Percentiles rank a stretch among this genome's conserved stretches.
Conservation (phyloP, 2,888 invertebrate species). For the Zelleria hepariella region DNA sequence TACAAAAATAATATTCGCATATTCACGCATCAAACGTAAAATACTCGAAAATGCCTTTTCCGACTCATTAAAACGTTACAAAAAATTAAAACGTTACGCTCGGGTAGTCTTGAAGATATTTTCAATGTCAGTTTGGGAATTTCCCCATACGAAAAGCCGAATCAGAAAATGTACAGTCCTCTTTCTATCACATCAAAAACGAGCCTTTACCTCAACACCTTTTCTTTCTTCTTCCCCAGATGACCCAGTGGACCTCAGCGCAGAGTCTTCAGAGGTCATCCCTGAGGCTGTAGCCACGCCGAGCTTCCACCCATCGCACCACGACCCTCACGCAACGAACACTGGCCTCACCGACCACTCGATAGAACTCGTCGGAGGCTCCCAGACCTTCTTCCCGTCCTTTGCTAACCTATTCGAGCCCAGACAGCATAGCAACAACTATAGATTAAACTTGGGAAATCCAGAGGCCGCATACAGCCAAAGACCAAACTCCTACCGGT, state of each 20-base stretch:
- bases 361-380: conserved; percentile 67
- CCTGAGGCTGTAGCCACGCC: conserved; percentile 57
- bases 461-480: conserved; percentile 75
- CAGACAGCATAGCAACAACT: conserved; percentile 61
- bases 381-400: conserved; percentile 84
- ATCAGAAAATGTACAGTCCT: too few relatives aligned
- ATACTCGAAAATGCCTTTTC: too few relatives aligned
- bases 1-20: too few relatives aligned
- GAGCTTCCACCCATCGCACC: conserved; percentile 24
- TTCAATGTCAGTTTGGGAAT: too few relatives aligned
- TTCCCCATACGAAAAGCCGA: too few relatives aligned
- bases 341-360: conserved; percentile 58
- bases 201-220: neutral
- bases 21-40: too few relatives aligned
- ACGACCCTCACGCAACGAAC: conserved; percentile 32
- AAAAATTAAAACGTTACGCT: too few relatives aligned
- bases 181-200: neutral
- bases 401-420: conserved; percentile 79
- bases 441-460: conserved; percentile 73
- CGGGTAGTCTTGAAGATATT: too few relatives aligned
- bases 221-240: conserved; percentile 26
- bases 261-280: conserved; percentile 62
- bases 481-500: conserved; percentile 65
- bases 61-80: too few relatives aligned
- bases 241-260: conserved; percentile 46